Evolutionary conservation across 2,888 invertebrate species (phyloP).

Genomic region (Mythimna pallens): DNA sequence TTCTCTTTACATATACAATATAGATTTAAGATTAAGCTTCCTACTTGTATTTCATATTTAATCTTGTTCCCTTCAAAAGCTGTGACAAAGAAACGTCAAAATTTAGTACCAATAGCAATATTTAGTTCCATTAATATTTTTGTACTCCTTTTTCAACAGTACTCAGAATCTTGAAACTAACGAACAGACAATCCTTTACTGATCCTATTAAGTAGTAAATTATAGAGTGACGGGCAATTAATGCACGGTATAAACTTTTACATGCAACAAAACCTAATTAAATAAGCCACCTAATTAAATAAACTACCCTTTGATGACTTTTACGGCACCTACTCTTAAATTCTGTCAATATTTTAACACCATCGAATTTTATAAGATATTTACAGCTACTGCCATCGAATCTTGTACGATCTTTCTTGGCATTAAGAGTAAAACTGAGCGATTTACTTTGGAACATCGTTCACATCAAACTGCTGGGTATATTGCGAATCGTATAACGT

Average conservation of each 20-base stretch:
- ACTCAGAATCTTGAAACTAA: neutral
- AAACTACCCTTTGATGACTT: neutral
- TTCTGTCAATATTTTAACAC: constrained; percentile 18
- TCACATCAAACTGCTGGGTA: constrained; percentile 70
- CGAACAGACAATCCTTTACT: neutral
- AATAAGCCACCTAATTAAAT: neutral
- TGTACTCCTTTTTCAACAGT: neutral
- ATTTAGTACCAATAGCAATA: neutral
- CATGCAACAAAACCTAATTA: neutral
- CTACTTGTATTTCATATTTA: neutral
- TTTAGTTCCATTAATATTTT: too few relatives aligned
- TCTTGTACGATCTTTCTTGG: constrained; percentile 14
- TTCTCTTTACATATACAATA: neutral
- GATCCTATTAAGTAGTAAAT: neutral
- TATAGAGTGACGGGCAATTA: neutral
- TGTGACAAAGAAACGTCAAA: neutral
- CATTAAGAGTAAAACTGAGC: constrained; percentile 31
- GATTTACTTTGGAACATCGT: constrained; percentile 50
- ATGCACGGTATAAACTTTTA: neutral
- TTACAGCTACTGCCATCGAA: neutral
- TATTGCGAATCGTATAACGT: constrained; percentile 81
- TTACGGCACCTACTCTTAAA: neutral
- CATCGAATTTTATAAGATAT: constrained; percentile 3
- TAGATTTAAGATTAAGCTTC: neutral
- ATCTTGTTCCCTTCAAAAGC: neutral